Percentiles rank a stretch among this genome's conserved stretches.
phyloP scores from a whole-genome alignment of 2,113 vertebrate species.

The Corythaeola cristata region DNA sequence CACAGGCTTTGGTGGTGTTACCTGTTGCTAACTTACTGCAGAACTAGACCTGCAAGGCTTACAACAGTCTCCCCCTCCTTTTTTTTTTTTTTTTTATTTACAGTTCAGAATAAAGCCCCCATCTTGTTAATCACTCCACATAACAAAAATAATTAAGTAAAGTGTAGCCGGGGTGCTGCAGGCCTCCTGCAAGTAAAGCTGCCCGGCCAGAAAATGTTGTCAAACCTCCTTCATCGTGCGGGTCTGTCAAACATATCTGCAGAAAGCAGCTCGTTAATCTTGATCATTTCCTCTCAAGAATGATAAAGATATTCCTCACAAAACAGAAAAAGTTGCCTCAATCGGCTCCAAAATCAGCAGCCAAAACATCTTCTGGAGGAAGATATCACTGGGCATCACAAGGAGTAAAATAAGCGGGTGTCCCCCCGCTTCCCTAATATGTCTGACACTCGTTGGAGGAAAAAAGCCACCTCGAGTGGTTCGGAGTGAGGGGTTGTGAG shows the following conservation, averaged over 20 bases:
- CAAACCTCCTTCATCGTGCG: neutral
- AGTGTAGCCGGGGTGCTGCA: neutral
- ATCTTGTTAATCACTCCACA: neutral
- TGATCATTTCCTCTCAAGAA: neutral
- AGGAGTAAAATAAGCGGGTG: neutral
- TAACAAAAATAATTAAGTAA: neutral
- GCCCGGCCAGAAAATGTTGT: neutral
- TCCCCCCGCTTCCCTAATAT: neutral
- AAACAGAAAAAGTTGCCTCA: neutral
- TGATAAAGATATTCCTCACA: neutral
- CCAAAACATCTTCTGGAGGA: neutral
- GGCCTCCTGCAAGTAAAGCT: conserved; percentile 13
- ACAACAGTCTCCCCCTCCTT: neutral
- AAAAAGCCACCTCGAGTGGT: neutral
- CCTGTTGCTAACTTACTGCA: neutral
- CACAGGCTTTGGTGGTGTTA: neutral
- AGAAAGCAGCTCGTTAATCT: neutral
- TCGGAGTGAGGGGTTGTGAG: neutral
- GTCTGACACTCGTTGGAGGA: neutral
- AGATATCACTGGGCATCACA: rapidly evolving
- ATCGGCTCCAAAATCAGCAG: neutral
- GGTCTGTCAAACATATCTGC: neutral
- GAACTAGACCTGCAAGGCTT: neutral
- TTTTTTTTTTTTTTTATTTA: neutral
- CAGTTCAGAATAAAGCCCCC: neutral